Evolutionary conservation across 2,113 vertebrate species (phyloP).

Genomic region (Baryphthengus martii): DNA sequence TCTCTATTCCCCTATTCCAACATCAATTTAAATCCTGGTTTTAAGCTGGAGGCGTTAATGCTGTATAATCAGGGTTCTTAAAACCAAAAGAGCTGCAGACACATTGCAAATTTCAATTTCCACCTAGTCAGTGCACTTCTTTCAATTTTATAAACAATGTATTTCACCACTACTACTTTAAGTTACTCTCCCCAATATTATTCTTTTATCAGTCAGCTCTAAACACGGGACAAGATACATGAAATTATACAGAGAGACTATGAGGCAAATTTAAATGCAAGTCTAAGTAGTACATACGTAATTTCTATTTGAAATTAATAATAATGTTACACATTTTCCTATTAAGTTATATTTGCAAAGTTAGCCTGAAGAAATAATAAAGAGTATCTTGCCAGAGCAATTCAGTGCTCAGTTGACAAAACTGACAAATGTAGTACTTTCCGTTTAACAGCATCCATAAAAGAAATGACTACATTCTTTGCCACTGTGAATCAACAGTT

Average conservation of each 20-base stretch:
- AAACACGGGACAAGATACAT: background rate
- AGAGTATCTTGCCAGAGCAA: background rate
- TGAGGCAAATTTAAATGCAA: background rate
- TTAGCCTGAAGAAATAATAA: background rate
- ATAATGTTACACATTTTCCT: background rate
- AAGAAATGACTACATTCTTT: background rate
- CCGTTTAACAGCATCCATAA: background rate
- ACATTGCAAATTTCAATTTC: background rate
- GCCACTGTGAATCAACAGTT: background rate
- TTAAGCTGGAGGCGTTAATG: background rate
- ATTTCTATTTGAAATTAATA: slow-evolving; percentile 24
- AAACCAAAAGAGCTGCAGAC: background rate
- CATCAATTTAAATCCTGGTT: background rate
- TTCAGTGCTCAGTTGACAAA: background rate
- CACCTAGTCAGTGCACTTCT: background rate
- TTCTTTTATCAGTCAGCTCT: background rate
- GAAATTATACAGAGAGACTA: background rate
- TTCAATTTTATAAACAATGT: background rate
- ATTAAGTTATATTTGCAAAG: background rate
- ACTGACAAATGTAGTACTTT: background rate
- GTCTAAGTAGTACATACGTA: background rate
- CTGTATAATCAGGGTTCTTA: background rate
- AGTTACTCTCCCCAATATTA: background rate
- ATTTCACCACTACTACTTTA: background rate
- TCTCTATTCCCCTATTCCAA: background rate